phyloP scores from a whole-genome alignment of 2,888 invertebrate genomes.

The Timandra comae region DNA sequence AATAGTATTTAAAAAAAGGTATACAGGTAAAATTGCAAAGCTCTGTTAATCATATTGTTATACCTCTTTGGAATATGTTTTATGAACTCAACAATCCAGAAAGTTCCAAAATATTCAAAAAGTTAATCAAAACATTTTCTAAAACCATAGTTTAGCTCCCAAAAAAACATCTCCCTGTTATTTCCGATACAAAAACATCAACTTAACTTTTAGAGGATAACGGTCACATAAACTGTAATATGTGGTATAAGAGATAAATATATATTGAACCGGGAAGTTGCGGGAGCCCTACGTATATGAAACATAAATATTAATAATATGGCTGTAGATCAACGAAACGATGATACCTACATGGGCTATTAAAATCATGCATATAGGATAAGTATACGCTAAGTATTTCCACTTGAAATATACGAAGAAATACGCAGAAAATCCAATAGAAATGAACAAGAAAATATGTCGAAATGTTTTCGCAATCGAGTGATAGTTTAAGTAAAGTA shows the following conservation, averaged over 20 bases:
- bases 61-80: too few relatives aligned
- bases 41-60: too few relatives aligned
- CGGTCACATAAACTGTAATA: slow-evolving; percentile 48
- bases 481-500: slow-evolving; percentile 1
- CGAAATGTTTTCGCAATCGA: slow-evolving; percentile 4
- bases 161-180: neutral
- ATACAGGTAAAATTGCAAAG: too few relatives aligned
- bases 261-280: slow-evolving; percentile 28
- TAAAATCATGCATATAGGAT: slow-evolving; percentile 13
- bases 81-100: too few relatives aligned
- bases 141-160: slow-evolving; percentile 15
- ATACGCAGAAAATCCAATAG: too few relatives aligned
- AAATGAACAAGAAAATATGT: slow-evolving; percentile 8
- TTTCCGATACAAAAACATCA: slow-evolving; percentile 32
- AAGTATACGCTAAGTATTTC: too few relatives aligned
- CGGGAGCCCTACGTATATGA: slow-evolving; percentile 33
- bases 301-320: slow-evolving; percentile 42
- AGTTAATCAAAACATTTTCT: too few relatives aligned
- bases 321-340: slow-evolving; percentile 27
- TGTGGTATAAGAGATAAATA: slow-evolving; percentile 50
- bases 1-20: too few relatives aligned
- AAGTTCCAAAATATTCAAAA: too few relatives aligned
- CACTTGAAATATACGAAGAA: too few relatives aligned
- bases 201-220: slow-evolving; percentile 44
- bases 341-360: slow-evolving; percentile 19